Base-by-base conservation (phyloP, 2,797 vertebrate species). In the Gymnoscopelus braueri region DNA sequence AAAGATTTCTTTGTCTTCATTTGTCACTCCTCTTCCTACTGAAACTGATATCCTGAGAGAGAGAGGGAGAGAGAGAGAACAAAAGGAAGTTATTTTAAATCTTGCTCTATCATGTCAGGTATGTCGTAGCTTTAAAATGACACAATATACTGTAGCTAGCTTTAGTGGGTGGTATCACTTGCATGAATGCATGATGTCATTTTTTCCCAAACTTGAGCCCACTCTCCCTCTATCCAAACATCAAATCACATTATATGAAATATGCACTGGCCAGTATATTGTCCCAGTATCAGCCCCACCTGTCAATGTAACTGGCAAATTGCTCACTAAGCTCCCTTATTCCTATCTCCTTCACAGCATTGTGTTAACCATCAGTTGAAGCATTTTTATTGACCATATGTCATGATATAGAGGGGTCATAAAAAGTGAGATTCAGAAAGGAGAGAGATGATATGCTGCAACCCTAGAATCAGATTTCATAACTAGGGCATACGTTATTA, bases 331-430 rank as follows among this genome's bases (percentile, higher is more conserved):
- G 87, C 84, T 83, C 84, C 71, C 85, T 74, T 89, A 89, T 84
- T 88, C 79, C 76, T 80, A 77, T 89, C 87, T 88, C 84, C 83
- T 85, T 71, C 79, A 82, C 84, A 84, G 83, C 88, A 85, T 89
- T 89, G 87, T 88, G 84, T 87, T 88, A 87, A 87, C 84, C 81
- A 80, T 71, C 83, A 15, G 81, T 79, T 84, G 80, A 89, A 91
- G 86, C 88, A 89, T 93, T 84, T 91, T 91, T 80, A 91, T 90
- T 66, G 77, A 80, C 88, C 88, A 88, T 91, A 90, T 91, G 87
- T 84, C 81, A 79, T 75, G 65, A 64, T 86, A 78, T 85, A 86
- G 79, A 73, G 77, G 75, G 75, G 83, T 78, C 71, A 24, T 60
- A 26, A 84, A 44, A 85, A 72, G 74, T 71, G 87, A 74, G 73